Percentiles rank a stretch among this genome's conserved stretches.
These are phyloP conservation scores for Drosophila watanabei DNA, from an alignment of 1,140 invertebrate species.

Conservation along the genomic window DNA sequence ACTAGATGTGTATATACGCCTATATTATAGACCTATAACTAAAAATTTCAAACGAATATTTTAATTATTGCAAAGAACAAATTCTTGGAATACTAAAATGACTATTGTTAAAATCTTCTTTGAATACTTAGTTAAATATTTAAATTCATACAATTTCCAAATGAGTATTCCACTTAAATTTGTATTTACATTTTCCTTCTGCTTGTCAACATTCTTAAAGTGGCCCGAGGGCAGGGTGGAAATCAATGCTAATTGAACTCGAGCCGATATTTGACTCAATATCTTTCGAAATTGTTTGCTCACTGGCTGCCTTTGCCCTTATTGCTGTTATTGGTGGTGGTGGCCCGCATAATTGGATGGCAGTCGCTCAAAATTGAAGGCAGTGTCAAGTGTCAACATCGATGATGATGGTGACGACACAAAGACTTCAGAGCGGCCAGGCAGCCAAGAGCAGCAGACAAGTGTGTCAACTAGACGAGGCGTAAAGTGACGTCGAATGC, in stretches of 20 bases:
- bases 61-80: neutral
- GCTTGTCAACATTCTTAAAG: conserved; percentile 44
- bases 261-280: conserved; percentile 52
- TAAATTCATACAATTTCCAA: neutral
- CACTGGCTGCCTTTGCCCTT: conserved; percentile 31
- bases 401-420: conserved; percentile 64
- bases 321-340: conserved; percentile 32
- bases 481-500: conserved; percentile 67
- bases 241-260: conserved; percentile 81
- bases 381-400: conserved; percentile 79
- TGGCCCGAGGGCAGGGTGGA: conserved; percentile 59
- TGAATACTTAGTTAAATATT: neutral
- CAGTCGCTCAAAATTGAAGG: conserved; percentile 46
- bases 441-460: conserved; percentile 19
- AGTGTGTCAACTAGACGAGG: conserved; percentile 65
- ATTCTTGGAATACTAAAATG: neutral
- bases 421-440: conserved; percentile 25
- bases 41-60: neutral
- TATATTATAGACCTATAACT: neutral
- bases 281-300: conserved; percentile 63
- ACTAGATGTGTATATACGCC: neutral
- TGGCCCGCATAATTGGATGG: conserved; percentile 63
- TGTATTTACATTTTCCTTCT: neutral
- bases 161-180: neutral
- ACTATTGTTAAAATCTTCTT: neutral